Conservation (phyloP, 2,797 vertebrate genomes). For the Otus scops region DNA sequence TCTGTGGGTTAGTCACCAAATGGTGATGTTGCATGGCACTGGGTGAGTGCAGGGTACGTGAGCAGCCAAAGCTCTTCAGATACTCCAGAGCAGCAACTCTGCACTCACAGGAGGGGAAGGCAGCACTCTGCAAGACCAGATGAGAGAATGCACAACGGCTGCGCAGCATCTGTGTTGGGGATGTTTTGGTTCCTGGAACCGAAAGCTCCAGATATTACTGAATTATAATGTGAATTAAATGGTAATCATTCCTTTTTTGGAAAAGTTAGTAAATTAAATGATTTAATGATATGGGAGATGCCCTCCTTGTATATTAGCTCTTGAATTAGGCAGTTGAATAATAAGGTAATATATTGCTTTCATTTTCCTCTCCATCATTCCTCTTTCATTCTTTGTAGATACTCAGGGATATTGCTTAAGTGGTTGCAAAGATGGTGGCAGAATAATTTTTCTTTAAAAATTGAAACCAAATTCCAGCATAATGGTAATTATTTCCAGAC, state of each 20-base stretch:
- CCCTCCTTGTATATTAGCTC: not conserved
- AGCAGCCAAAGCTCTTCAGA: not conserved
- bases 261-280: not conserved
- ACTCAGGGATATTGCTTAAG: not conserved
- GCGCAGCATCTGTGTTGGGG: not conserved
- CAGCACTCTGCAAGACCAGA: not conserved
- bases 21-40: not conserved
- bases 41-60: not conserved
- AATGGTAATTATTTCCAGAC: conserved; percentile 30
- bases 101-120: not conserved
- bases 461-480: conserved; percentile 15
- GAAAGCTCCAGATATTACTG: not conserved
- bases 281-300: not conserved
- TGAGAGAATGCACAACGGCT: not conserved
- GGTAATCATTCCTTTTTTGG: not conserved
- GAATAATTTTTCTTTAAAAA: conserved; percentile 24
- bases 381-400: conserved; percentile 25
- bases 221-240: not conserved
- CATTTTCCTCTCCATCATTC: not conserved
- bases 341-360: not conserved
- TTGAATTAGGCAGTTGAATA: not conserved
- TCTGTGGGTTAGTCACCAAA: not conserved
- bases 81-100: not conserved
- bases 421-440: not conserved
- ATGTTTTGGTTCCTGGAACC: not conserved